phyloP scores from a whole-genome alignment of 1,140 invertebrate species.

The Orchesella cincta region DNA sequence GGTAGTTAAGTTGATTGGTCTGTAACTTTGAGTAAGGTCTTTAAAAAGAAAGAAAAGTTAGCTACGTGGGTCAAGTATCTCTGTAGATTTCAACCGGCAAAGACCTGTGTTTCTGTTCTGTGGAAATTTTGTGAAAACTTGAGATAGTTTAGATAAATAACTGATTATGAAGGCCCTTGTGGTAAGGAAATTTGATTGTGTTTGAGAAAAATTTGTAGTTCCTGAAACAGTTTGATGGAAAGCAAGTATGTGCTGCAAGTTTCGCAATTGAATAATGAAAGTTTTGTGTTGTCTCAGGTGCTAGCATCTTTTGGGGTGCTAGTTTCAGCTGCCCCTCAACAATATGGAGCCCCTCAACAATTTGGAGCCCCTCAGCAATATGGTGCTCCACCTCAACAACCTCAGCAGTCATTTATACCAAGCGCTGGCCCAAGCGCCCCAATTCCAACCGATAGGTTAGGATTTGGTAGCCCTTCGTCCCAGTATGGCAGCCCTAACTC shows the following conservation, averaged over 20 bases:
- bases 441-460: background rate
- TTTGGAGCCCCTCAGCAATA: slow-evolving; percentile 54
- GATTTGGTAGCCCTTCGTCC: slow-evolving; percentile 3
- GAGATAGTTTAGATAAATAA: background rate
- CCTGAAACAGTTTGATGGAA: background rate
- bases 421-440: slow-evolving; percentile 54
- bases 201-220: background rate
- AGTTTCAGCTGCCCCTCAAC: slow-evolving; percentile 50
- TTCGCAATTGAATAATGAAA: background rate
- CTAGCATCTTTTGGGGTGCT: slow-evolving; percentile 59
- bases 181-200: slow-evolving; percentile 18
- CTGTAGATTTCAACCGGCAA: background rate
- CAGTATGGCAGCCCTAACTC: slow-evolving; percentile 37
- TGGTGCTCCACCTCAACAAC: slow-evolving; percentile 49
- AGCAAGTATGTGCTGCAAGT: no score
- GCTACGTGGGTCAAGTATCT: background rate
- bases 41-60: background rate
- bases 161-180: slow-evolving; percentile 15
- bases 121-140: background rate
- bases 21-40: background rate
- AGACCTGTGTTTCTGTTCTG: background rate
- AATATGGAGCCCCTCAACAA: slow-evolving; percentile 54
- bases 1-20: background rate
- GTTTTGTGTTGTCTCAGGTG: slow-evolving; percentile 56
- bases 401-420: slow-evolving; percentile 55